Evolutionary conservation across 2,888 invertebrate species (phyloP).

Genomic region (Himalopsyche tibetana): DNA sequence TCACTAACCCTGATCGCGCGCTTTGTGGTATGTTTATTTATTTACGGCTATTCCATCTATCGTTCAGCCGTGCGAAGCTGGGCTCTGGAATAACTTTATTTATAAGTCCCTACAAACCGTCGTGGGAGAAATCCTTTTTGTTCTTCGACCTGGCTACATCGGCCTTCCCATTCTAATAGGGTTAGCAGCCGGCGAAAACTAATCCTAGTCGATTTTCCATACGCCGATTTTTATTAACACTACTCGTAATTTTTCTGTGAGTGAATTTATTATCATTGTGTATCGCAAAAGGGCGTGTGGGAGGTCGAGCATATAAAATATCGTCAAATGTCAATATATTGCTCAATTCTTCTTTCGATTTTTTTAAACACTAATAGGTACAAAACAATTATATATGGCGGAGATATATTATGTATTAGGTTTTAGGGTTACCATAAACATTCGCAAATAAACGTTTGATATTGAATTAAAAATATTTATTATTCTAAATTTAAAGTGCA

Average conservation of each 20-base stretch:
- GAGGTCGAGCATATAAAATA: too few relatives aligned
- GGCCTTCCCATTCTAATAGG: conserved; percentile 31
- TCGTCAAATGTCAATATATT: too few relatives aligned
- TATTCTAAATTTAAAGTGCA: too few relatives aligned
- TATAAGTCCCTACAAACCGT: conserved; percentile 44
- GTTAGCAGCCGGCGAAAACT: not conserved
- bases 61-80: not conserved
- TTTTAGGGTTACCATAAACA: too few relatives aligned
- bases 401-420: too few relatives aligned
- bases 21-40: conserved; percentile 28
- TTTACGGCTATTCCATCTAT: not conserved
- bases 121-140: conserved; percentile 60
- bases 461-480: too few relatives aligned
- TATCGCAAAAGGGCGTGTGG: too few relatives aligned
- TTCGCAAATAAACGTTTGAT: too few relatives aligned
- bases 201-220: not conserved
- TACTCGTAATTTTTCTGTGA: not conserved
- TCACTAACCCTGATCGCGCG: not conserved
- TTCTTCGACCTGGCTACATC: conserved; percentile 49
- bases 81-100: conserved; percentile 31
- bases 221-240: not conserved
- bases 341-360: too few relatives aligned
- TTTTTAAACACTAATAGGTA: too few relatives aligned
- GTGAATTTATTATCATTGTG: too few relatives aligned
- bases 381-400: too few relatives aligned